These are phyloP conservation scores for Lucilia sericata DNA, from an alignment of 1,140 invertebrate genomes.

Conservation along the genomic window DNA sequence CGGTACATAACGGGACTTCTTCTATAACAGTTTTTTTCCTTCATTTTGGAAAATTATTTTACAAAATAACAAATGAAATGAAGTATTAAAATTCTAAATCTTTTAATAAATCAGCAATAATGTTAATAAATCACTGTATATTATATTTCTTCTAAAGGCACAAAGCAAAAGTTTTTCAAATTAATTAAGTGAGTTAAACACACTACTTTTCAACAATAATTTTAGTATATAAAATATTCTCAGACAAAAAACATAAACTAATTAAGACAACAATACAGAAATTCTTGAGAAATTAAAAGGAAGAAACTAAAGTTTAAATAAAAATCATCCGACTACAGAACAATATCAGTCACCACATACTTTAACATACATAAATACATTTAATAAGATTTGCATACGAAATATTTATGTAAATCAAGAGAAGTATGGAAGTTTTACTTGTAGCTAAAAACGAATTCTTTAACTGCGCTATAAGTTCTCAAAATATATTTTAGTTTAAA, in stretches of 20 bases:
- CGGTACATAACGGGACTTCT: too few species aligned
- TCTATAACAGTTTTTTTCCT: too few species aligned
- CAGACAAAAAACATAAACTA: constrained; percentile 4
- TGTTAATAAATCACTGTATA: too few species aligned
- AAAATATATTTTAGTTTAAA: too few species aligned
- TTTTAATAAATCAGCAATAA: too few species aligned
- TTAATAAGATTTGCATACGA: constrained; percentile 32
- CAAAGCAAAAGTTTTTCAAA: background rate
- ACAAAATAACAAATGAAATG: too few species aligned
- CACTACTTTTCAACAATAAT: background rate
- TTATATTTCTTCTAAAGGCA: background rate
- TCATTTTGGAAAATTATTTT: too few species aligned
- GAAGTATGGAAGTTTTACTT: background rate
- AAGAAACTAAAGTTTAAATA: background rate
- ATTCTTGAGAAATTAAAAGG: background rate
- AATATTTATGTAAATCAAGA: constrained; percentile 7
- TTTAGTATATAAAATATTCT: background rate
- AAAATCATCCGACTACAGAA: background rate
- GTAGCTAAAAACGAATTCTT: background rate
- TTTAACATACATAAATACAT: constrained; percentile 28
- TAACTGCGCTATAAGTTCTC: too few species aligned
- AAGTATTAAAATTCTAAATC: too few species aligned
- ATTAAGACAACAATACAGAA: background rate
- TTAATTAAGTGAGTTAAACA: background rate
- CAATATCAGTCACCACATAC: background rate